These are phyloP conservation scores for Jaculus jaculus DNA, from an alignment of 2,113 vertebrate genomes.

Conservation along the genomic window DNA sequence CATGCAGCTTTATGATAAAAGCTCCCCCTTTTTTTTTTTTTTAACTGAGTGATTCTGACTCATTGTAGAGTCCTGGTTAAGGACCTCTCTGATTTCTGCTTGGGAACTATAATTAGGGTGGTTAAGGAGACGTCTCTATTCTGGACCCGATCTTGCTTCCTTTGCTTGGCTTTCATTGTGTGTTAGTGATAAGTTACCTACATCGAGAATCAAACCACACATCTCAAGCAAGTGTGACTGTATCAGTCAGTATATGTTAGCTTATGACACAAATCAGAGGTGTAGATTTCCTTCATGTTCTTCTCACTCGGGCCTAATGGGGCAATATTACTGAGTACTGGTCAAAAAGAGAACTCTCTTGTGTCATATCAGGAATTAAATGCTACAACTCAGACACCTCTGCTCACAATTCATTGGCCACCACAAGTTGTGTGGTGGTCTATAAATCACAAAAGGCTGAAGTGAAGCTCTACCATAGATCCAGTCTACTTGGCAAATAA, in stretches of 20 bases:
- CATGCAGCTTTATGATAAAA: neutral
- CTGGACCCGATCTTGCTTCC: neutral
- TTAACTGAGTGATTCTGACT: neutral
- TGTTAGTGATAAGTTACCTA: neutral
- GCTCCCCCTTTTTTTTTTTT: neutral
- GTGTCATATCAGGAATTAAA: neutral
- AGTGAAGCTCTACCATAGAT: neutral
- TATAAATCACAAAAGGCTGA: neutral
- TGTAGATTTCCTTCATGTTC: neutral
- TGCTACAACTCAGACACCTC: neutral
- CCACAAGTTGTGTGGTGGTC: neutral
- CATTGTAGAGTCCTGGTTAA: neutral
- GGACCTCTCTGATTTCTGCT: neutral
- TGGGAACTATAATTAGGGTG: conserved; percentile 7
- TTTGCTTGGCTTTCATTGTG: neutral
- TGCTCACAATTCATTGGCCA: neutral
- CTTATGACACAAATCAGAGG: neutral
- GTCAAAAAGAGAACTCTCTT: neutral
- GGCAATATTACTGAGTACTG: neutral
- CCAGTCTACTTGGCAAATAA: neutral
- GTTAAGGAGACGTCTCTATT: neutral
- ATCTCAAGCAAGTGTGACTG: neutral
- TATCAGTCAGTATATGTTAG: conserved; percentile 4
- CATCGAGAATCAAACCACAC: neutral
- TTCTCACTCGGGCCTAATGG: neutral